Percentiles rank a stretch among this genome's conserved stretches.
phyloP scores from a whole-genome alignment of 2,888 invertebrate species.

The Eristalis tenax region DNA sequence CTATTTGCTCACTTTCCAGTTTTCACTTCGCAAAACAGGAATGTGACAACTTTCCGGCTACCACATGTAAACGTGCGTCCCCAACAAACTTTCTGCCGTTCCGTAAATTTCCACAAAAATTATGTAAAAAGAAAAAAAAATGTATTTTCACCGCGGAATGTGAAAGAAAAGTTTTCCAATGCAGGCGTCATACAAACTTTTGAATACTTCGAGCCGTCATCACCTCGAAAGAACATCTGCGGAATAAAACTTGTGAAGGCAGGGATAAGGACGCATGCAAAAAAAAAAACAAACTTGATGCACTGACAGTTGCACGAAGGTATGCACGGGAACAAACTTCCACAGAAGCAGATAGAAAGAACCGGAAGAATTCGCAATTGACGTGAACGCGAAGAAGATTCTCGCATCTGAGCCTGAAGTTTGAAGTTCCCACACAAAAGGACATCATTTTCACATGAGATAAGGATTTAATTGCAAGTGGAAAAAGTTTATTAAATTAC shows the following conservation, averaged over 20 bases:
- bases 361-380: background rate
- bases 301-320: conserved; percentile 1
- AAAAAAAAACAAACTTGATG: background rate
- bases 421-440: background rate
- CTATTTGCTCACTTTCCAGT: background rate
- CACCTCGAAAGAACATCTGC: conserved; percentile 65
- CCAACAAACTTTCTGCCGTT: background rate
- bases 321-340: background rate
- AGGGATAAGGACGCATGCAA: conserved; percentile 55
- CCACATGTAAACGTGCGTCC: background rate
- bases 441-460: conserved; percentile 33
- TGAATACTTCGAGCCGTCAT: conserved; percentile 47
- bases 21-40: background rate
- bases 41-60: background rate
- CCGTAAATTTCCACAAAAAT: background rate
- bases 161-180: conserved; percentile 39
- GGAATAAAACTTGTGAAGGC: conserved; percentile 50
- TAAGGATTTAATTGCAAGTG: conserved; percentile 51
- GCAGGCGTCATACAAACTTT: conserved; percentile 55
- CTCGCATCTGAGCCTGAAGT: background rate
- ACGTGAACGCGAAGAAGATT: background rate
- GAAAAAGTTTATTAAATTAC: conserved; percentile 50
- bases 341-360: background rate
- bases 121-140: background rate
- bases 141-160: conserved; percentile 35